A percentile compares a stretch with the other conserved stretches of the same genome.
Conservation (phyloP, 2,888 invertebrate species). For the Lasioglossum lativentre region DNA sequence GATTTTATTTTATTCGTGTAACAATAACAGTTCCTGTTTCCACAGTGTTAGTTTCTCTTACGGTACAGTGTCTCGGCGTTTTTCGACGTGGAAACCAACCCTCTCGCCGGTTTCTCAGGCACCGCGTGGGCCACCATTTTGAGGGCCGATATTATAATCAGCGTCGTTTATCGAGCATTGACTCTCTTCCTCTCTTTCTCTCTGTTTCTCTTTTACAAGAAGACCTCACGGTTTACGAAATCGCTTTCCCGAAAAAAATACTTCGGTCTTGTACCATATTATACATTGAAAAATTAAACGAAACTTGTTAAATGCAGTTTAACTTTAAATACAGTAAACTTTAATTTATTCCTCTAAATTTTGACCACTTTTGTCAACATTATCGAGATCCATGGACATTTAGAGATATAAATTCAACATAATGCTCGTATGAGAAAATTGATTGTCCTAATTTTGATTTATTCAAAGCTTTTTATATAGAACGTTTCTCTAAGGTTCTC, state of each 20-base stretch:
- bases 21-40: constrained; percentile 70
- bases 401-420: no score
- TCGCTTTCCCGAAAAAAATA: not conserved
- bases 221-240: not conserved
- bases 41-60: constrained; percentile 52
- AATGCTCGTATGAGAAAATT: no score
- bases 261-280: not conserved
- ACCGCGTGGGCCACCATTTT: constrained; percentile 32
- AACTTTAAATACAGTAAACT: no score
- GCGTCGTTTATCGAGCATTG: not conserved
- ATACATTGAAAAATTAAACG: not conserved
- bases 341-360: no score
- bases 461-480: no score
- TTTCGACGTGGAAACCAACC: constrained; percentile 21
- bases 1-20: constrained; percentile 72
- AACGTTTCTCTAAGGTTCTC: no score
- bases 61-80: constrained; percentile 35
- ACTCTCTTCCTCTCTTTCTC: not conserved
- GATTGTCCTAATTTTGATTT: no score
- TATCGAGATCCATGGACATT: no score
- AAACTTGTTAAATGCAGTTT: not conserved
- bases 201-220: not conserved
- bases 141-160: not conserved
- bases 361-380: no score
- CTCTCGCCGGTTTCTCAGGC: constrained; percentile 27